These are phyloP conservation scores for Meandrusa payeni DNA, from an alignment of 2,888 invertebrate genomes.

Conservation along the genomic window DNA sequence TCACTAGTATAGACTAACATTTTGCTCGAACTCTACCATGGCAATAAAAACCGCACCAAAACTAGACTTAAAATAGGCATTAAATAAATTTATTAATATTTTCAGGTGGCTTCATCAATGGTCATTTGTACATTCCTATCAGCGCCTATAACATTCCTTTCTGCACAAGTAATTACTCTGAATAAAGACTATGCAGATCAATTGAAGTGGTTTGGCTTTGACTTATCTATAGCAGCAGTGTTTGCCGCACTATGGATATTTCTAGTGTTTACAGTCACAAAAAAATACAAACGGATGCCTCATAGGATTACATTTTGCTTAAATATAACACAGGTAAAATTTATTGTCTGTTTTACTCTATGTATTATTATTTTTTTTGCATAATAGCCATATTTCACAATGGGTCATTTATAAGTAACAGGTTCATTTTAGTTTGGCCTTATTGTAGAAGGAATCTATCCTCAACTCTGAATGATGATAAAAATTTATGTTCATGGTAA, in stretches of 20 bases:
- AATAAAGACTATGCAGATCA: constrained; percentile 90
- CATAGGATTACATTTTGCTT: constrained; percentile 91
- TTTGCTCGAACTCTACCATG: too few relatives aligned
- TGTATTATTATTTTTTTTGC: too few relatives aligned
- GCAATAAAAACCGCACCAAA: too few relatives aligned
- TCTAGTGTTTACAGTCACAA: constrained; percentile 86
- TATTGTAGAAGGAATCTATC: too few relatives aligned
- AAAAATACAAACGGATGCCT: constrained; percentile 88
- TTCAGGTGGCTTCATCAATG: constrained; percentile 94
- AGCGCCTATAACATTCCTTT: constrained; percentile 96
- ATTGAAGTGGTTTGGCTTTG: constrained; percentile 89
- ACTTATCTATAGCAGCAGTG: constrained; percentile 90
- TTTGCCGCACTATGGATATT: constrained; percentile 90
- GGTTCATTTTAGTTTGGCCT: too few relatives aligned
- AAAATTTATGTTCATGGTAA: too few relatives aligned
- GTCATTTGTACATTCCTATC: constrained; percentile 96
- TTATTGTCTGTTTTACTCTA: too few relatives aligned
- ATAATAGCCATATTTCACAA: too few relatives aligned
- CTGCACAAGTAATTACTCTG: constrained; percentile 94
- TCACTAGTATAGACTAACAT: too few relatives aligned
- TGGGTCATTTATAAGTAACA: too few relatives aligned
- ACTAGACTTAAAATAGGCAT: too few relatives aligned
- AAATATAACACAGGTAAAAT: constrained; percentile 89
- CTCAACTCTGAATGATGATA: too few relatives aligned
- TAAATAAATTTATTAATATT: constrained; percentile 1